A percentile compares a stretch with the other conserved stretches of the same genome.
Evolutionary conservation across 1,140 invertebrate species (phyloP).

Genomic region (Micrasema longulum): DNA sequence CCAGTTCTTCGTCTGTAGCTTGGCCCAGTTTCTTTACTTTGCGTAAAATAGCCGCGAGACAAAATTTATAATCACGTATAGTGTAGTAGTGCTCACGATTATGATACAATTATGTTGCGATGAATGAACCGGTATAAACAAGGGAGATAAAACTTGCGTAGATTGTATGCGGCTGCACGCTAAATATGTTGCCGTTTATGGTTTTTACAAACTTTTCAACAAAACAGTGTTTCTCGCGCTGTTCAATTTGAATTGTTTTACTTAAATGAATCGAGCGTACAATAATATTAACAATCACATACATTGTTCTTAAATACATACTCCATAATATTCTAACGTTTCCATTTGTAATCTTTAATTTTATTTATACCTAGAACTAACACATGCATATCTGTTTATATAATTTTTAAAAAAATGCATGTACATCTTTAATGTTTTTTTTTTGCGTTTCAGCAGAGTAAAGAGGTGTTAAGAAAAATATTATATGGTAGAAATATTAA

Average conservation of each 20-base stretch:
- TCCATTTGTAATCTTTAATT: no score
- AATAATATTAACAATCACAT: no score
- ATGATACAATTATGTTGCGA: slow-evolving; percentile 51
- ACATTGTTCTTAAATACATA: no score
- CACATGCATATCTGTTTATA: no score
- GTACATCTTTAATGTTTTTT: no score
- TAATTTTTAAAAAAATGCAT: no score
- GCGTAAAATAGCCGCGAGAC: slow-evolving; percentile 53
- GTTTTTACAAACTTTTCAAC: background rate
- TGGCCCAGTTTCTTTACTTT: slow-evolving; percentile 50
- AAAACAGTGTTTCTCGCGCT: background rate
- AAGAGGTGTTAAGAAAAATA: no score
- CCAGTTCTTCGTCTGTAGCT: slow-evolving; percentile 25
- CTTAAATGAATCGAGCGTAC: no score
- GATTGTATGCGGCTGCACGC: slow-evolving; percentile 3
- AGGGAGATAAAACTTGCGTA: background rate
- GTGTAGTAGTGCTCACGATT: slow-evolving; percentile 48
- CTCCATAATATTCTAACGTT: no score
- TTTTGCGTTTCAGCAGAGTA: no score
- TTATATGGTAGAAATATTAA: no score
- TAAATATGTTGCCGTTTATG: background rate
- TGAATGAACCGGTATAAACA: slow-evolving; percentile 35
- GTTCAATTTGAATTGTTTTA: background rate
- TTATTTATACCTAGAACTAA: no score
- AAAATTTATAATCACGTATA: slow-evolving; percentile 52